phyloP scores from a whole-genome alignment of 2,113 vertebrate genomes.

The Origma solitaria region DNA sequence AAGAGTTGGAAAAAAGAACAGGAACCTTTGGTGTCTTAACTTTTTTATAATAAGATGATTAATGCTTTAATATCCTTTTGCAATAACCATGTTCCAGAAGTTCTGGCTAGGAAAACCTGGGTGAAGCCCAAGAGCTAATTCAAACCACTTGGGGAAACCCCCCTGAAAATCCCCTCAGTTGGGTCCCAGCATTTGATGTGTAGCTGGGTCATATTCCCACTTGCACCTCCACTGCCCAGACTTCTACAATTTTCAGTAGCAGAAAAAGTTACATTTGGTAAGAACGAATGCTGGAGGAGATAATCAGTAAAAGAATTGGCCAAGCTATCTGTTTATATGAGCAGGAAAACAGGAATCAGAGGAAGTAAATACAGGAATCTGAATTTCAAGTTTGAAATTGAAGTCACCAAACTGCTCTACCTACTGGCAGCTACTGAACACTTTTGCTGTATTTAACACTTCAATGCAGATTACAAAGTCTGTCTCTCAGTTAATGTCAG shows the following conservation, averaged over 20 bases:
- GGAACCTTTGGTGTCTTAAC: conserved; percentile 17
- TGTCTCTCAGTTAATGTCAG: neutral
- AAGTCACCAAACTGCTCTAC: neutral
- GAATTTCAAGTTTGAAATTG: neutral
- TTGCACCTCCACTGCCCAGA: neutral
- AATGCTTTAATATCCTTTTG: conserved; percentile 54
- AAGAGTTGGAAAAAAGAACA: neutral
- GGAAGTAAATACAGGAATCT: neutral
- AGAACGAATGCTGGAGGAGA: neutral
- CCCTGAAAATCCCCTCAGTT: neutral
- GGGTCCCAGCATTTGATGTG: neutral
- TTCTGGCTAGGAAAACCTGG: conserved; percentile 21
- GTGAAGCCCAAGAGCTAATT: conserved; percentile 53
- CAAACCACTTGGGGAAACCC: conserved; percentile 20
- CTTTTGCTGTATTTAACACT: neutral
- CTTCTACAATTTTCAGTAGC: neutral
- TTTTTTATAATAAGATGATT: conserved; percentile 43
- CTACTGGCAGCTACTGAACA: neutral
- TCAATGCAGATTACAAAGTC: neutral
- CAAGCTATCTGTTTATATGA: neutral
- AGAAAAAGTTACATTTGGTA: neutral
- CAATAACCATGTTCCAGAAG: conserved; percentile 31
- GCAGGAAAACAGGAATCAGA: neutral
- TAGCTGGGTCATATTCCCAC: neutral
- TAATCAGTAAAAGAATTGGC: neutral